Conservation (phyloP, 2,113 vertebrate genomes). For the Tachuris rubrigastra region DNA sequence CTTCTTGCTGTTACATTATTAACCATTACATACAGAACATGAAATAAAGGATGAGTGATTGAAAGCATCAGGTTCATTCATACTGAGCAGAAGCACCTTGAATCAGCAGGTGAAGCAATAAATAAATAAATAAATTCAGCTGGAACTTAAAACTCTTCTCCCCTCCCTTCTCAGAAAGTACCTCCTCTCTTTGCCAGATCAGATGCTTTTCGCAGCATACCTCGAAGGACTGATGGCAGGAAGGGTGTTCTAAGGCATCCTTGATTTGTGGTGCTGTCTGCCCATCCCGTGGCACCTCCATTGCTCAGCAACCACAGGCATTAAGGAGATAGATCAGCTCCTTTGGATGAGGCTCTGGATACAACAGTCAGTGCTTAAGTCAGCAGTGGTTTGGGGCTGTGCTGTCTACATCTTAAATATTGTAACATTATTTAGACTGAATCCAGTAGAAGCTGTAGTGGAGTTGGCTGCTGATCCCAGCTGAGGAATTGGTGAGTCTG, state of each 20-base stretch:
- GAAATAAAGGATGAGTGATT: not conserved
- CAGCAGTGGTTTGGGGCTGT: not conserved
- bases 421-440: not conserved
- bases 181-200: not conserved
- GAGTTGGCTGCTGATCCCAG: not conserved
- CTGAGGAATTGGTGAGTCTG: not conserved
- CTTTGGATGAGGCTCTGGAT: not conserved
- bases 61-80: not conserved
- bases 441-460: not conserved
- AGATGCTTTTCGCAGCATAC: not conserved
- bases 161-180: not conserved
- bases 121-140: not conserved
- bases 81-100: not conserved
- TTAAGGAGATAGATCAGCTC: not conserved
- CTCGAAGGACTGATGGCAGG: not conserved
- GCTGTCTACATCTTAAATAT: not conserved
- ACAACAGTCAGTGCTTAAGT: not conserved
- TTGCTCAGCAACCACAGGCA: not conserved
- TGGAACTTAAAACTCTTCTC: not conserved
- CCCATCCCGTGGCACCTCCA: rapidly evolving
- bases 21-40: not conserved
- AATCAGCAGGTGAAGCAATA: not conserved
- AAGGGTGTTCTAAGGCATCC: not conserved
- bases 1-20: not conserved
- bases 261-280: not conserved